phyloP scores from a whole-genome alignment of 2,113 vertebrate species.

The Labeo rohita region DNA sequence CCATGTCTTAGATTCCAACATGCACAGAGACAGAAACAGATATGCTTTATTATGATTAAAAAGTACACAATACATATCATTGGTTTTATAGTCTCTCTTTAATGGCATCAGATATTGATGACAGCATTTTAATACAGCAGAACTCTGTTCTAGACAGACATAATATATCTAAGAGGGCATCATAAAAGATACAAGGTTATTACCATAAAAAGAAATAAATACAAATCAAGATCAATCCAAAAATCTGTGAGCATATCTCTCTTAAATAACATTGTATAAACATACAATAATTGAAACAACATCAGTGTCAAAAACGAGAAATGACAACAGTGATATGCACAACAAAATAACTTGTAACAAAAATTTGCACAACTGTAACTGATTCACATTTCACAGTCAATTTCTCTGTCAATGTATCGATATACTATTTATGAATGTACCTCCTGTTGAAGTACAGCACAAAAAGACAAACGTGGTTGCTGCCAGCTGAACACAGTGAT shows the following conservation, averaged over 20 bases:
- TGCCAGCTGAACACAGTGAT: slow-evolving; percentile 18
- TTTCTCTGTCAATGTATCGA: slow-evolving; percentile 12
- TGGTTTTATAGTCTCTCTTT: slow-evolving; percentile 52
- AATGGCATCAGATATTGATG: slow-evolving; percentile 59
- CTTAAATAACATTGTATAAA: slow-evolving; percentile 42
- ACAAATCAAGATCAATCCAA: slow-evolving; percentile 70
- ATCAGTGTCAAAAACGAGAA: slow-evolving; percentile 27
- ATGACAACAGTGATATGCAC: not conserved
- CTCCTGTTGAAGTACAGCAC: not conserved
- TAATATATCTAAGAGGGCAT: slow-evolving; percentile 73
- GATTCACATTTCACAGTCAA: slow-evolving; percentile 46
- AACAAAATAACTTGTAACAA: not conserved
- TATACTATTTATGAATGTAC: not conserved
- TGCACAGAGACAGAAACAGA: not conserved
- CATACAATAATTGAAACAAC: slow-evolving; percentile 37
- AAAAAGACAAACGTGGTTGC: not conserved
- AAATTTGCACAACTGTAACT: slow-evolving; percentile 16
- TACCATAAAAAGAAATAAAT: slow-evolving; percentile 75
- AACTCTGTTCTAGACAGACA: slow-evolving; percentile 81
- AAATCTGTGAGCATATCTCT: slow-evolving; percentile 56
- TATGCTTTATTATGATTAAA: not conserved
- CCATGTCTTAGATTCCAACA: not conserved
- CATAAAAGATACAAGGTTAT: slow-evolving; percentile 79
- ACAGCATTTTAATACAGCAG: slow-evolving; percentile 70
- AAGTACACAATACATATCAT: not conserved